phyloP scores from a whole-genome alignment of 2,113 vertebrate genomes.

The Epinephelus cyanopodus region DNA sequence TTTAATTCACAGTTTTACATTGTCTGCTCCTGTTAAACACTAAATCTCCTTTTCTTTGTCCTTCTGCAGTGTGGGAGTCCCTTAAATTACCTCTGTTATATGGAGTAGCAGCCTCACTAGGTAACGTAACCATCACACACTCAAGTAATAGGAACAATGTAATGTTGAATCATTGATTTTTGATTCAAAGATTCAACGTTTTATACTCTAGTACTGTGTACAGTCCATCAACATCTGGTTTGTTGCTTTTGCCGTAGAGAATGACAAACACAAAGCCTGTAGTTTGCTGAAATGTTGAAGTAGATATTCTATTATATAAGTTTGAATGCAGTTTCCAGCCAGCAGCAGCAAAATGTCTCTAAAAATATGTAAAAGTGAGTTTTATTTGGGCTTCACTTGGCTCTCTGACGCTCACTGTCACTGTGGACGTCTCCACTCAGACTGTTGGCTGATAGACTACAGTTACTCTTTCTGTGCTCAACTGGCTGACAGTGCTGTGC shows the following conservation, averaged over 20 bases:
- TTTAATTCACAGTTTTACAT: neutral
- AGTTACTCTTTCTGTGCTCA: neutral
- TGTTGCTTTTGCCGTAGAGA: neutral
- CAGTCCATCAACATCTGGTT: neutral
- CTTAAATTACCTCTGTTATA: slow-evolving; percentile 94
- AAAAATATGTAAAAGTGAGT: neutral
- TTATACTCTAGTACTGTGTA: neutral
- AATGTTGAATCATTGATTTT: too few species aligned
- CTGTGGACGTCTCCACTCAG: neutral
- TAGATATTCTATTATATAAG: neutral
- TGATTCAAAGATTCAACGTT: neutral
- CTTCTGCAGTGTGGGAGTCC: slow-evolving; percentile 90
- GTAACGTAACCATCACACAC: slow-evolving; percentile 50
- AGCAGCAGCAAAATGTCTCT: neutral
- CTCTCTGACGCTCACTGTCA: neutral
- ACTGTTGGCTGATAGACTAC: neutral
- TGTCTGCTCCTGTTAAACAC: neutral
- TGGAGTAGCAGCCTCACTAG: slow-evolving; percentile 88
- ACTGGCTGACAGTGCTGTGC: neutral
- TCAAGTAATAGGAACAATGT: too few species aligned
- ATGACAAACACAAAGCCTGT: neutral
- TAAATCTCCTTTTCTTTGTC: neutral
- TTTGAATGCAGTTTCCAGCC: neutral
- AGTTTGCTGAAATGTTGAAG: slow-evolving; percentile 4
- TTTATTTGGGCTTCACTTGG: neutral